Percentiles rank a stretch among this genome's conserved stretches.
These are phyloP conservation scores for Cichladusa arquata DNA, from an alignment of 2,113 vertebrate species.

Conservation along the genomic window DNA sequence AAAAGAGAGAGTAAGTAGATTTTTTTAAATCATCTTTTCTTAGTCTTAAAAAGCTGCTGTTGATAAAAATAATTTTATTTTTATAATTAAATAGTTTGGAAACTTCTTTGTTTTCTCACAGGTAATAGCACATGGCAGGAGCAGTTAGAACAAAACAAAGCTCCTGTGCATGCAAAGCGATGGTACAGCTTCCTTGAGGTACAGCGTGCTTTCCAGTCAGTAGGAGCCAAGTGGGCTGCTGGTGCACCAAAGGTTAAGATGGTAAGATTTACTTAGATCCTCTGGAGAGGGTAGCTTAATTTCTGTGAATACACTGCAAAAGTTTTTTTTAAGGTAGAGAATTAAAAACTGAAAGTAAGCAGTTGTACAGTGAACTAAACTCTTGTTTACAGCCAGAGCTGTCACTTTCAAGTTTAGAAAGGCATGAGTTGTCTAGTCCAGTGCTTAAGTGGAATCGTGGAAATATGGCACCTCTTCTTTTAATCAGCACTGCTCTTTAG, in stretches of 20 bases:
- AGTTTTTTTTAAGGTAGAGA: not conserved
- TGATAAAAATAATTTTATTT: not conserved
- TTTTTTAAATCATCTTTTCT: not conserved
- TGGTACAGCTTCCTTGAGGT: slow-evolving; percentile 91
- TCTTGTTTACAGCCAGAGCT: not conserved
- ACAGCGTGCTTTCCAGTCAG: slow-evolving; percentile 80
- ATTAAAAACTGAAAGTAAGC: not conserved
- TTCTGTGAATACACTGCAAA: not conserved
- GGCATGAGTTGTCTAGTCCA: not conserved
- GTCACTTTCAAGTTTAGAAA: not conserved
- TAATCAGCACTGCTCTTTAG: not conserved
- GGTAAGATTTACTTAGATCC: slow-evolving; percentile 61
- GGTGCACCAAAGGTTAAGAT: slow-evolving; percentile 45
- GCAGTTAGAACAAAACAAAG: slow-evolving; percentile 67
- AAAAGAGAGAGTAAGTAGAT: not conserved
- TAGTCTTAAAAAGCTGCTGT: not conserved
- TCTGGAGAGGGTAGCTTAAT: not conserved
- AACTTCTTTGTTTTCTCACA: slow-evolving; percentile 55
- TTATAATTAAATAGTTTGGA: not conserved
- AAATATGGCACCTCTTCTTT: not conserved
- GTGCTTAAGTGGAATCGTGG: not conserved
- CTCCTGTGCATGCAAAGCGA: slow-evolving; percentile 81
- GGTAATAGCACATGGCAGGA: slow-evolving; percentile 80
- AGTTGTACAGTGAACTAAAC: not conserved
- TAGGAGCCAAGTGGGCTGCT: slow-evolving; percentile 80